Evolutionary conservation across 1,140 invertebrate genomes (phyloP).

Genomic region (Lepidostoma basale): DNA sequence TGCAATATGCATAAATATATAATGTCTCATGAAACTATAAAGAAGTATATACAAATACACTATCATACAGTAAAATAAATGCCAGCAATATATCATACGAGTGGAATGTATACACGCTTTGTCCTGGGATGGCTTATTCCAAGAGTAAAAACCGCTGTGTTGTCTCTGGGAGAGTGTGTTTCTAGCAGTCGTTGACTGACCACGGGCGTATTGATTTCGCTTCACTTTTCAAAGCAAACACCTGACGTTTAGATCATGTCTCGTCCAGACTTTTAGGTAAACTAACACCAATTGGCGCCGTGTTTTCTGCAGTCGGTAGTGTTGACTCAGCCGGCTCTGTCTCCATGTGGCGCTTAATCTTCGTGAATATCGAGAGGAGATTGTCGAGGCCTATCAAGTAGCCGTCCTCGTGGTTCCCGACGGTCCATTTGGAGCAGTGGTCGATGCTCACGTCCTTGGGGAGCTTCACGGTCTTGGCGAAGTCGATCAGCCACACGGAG

Average conservation of each 20-base stretch:
- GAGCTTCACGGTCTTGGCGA: conserved; percentile 91
- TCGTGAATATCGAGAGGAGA: conserved; percentile 85
- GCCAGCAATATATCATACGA: background rate
- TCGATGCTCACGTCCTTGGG: conserved; percentile 76
- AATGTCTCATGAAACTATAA: conserved; percentile 13
- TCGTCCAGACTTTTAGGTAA: conserved; percentile 29
- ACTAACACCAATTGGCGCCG: conserved; percentile 1
- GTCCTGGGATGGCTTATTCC: background rate
- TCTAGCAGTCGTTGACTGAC: background rate
- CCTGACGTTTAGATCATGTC: conserved; percentile 25
- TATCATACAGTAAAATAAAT: too few relatives aligned
- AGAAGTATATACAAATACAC: conserved; percentile 17
- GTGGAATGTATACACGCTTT: background rate
- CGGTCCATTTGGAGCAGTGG: conserved; percentile 86
- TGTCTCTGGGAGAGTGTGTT: background rate
- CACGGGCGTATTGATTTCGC: background rate
- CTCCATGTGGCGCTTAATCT: conserved; percentile 59
- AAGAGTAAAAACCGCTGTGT: background rate
- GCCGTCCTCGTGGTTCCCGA: conserved; percentile 98
- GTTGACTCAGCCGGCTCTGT: conserved; percentile 45
- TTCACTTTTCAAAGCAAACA: conserved; percentile 5
- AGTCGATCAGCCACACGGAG: conserved; percentile 97
- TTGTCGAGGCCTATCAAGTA: conserved; percentile 95
- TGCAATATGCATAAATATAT: conserved; percentile 2
- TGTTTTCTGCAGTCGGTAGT: background rate